Evolutionary conservation across 2,797 vertebrate genomes (phyloP), one percentile per base, ranked within the genome.

Genomic region (Mormyrops boulengeri): DNA sequence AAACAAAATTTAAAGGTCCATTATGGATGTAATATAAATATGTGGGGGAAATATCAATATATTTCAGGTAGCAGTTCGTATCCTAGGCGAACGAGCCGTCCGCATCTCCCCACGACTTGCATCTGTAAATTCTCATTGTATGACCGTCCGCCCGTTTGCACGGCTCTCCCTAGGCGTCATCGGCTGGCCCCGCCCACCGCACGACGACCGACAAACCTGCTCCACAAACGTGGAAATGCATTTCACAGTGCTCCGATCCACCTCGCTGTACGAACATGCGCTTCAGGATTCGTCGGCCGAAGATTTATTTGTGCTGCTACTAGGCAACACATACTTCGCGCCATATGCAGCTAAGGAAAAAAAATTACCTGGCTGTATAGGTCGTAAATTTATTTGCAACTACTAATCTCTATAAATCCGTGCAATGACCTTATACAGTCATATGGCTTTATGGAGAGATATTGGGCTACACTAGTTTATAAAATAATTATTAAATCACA

Each of bases 91-190:
- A 19, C 8, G 57, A 30, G 6, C 82, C 22, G 34, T 66, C 6
- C 11, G 17, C 38, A 88, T 66, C 87, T 57, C 60, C 49, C 57
- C 49, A 62, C 57, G 62, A 77, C 89, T 55, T 2, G 62, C 62
- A 77, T 89, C 89, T 87, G 85, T 69, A 88, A 85, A 49, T n/a
- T 87, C 85, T 87, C 89, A 89, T 88, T 89, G 85, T 89, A 55
- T 38, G 69, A 90, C 62, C 9, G 26, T 60, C 34, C 53, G 88
- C 73, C 82, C 62, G 88, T 73, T 77, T 80, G 66, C 85, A 89
- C 90, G 38, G 62, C 89, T 19, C 53, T 69, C 17, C 44, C 30
- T 0, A 2, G 14, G 66, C 90, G 90, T 91, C 90, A 90, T 80
- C 90, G 55, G 80, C 26, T n/a, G 26, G 87, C 87, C 88, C 90